These are phyloP conservation scores for Sepiola atlantica DNA, from an alignment of 2,888 invertebrate species.

Conservation along the genomic window DNA sequence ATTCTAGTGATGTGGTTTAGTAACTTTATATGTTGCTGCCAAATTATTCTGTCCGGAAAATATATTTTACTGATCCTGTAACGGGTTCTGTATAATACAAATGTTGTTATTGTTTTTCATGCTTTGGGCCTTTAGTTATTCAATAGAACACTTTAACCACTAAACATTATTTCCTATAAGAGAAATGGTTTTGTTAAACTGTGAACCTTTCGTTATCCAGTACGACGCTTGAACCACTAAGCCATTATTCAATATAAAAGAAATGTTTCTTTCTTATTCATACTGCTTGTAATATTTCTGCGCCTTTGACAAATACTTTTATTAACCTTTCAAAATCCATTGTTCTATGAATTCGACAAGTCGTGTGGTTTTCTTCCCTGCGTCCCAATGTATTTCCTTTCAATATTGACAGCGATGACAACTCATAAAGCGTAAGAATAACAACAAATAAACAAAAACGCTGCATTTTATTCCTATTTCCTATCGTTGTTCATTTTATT, in stretches of 20 bases:
- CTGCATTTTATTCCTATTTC: too few relatives aligned
- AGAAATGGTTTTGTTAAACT: too few relatives aligned
- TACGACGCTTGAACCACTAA: neutral
- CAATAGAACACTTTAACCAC: too few relatives aligned
- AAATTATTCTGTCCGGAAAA: too few relatives aligned
- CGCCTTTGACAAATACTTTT: neutral
- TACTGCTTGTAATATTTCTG: neutral
- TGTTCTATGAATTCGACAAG: neutral
- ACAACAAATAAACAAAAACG: neutral
- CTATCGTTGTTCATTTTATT: too few relatives aligned
- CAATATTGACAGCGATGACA: neutral
- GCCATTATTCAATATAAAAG: neutral
- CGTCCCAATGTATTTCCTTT: neutral
- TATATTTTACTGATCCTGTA: too few relatives aligned
- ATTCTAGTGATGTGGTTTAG: too few relatives aligned
- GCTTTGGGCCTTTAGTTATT: neutral
- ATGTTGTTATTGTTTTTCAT: too few relatives aligned
- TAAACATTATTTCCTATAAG: too few relatives aligned
- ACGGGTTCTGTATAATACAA: too few relatives aligned
- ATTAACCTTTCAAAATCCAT: neutral
- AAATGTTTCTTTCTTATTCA: neutral
- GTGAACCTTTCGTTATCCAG: too few relatives aligned
- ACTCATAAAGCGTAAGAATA: neutral
- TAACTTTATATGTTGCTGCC: too few relatives aligned
- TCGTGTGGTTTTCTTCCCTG: neutral